phyloP scores from a whole-genome alignment of 2,888 invertebrate species.

The Seladonia tumulorum region DNA sequence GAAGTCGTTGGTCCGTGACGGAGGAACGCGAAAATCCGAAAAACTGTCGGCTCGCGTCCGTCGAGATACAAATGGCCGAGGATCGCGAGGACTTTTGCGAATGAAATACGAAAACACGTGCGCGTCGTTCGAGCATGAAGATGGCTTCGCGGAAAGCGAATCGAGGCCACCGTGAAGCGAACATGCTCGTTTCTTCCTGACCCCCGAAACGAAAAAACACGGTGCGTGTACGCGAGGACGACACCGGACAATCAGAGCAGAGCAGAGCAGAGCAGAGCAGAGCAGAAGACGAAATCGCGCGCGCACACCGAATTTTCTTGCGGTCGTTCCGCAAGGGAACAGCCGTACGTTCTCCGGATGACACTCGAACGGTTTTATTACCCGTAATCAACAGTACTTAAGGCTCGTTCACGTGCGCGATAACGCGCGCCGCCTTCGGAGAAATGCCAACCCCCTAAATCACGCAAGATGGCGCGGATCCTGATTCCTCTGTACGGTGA shows the following conservation, averaged over 20 bases:
- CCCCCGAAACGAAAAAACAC: slow-evolving; percentile 48
- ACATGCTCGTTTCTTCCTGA: slow-evolving; percentile 42
- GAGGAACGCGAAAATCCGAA: slow-evolving; percentile 28
- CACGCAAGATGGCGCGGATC: slow-evolving; percentile 35
- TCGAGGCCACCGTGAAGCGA: slow-evolving; percentile 64
- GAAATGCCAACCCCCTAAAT: slow-evolving; percentile 75
- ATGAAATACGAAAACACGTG: slow-evolving; percentile 57
- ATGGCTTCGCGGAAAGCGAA: slow-evolving; percentile 76
- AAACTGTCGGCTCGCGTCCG: slow-evolving; percentile 3
- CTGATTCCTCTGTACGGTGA: not conserved
- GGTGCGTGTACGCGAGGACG: slow-evolving; percentile 53
- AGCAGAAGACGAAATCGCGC: not conserved
- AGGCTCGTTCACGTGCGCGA: slow-evolving; percentile 76
- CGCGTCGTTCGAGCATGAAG: slow-evolving; percentile 75
- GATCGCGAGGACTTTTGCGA: not conserved
- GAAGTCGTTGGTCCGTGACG: not conserved
- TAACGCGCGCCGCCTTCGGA: slow-evolving; percentile 81
- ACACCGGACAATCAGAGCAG: slow-evolving; percentile 66
- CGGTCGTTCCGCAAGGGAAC: slow-evolving; percentile 72
- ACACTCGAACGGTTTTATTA: slow-evolving; percentile 82
- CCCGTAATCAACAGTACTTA: slow-evolving; percentile 79
- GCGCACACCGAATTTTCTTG: slow-evolving; percentile 51
- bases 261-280: slow-evolving; percentile 48
- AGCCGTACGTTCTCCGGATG: slow-evolving; percentile 78
- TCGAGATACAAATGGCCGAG: slow-evolving; percentile 10